Base-by-base conservation (phyloP, 2,888 invertebrate species). In the Hemaris fuciformis region DNA sequence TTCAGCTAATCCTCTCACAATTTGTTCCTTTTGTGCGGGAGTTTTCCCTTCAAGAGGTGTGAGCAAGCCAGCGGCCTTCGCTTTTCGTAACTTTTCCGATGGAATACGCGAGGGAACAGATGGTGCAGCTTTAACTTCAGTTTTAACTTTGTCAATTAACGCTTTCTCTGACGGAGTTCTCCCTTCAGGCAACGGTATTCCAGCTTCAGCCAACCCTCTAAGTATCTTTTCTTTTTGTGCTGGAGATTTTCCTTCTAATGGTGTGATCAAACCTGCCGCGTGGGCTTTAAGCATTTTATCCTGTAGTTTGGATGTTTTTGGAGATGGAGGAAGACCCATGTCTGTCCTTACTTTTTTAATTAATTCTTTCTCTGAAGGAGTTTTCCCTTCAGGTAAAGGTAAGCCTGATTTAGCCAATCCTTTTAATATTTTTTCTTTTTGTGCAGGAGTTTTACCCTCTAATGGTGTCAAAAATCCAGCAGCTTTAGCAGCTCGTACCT, bases 161-260 rank as follows among this genome's bases (percentile, higher is more conserved):
- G 61, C 62, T 48, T 61, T 71, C 31, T 76, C 76, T 6, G 79
- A 77, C 25, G 70, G 6, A 3, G 77, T 80, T 62, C 73, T 68
- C n/a, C 75, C 79, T 66, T 77, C 74, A 2, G 79, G 80, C 18
- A 81, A 56, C 4, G 73, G 68, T 20, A 78, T 20, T 6, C 74
- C 77, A 5, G 64, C 56, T 48, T 70, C 72, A 0, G 72, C 71
- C 60, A 70, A 63, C 0, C 64, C 69, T 62, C 59, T 73, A 3
- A 79, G 20, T 41, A 77, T 77, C 61, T 74, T 75, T 68, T 78
- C 77, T 65, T 75, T 74, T 62, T 77, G 66, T 43, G 62, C 62
- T 13, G 67, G 64, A 0, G 72, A 61, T 66, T 80, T 76, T 5
- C 74, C 76, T 64, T 69, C 63, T 18, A 77, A 60, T 18, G 79